phyloP scores from a whole-genome alignment of 1,140 invertebrate genomes.

The Colletes gigas region DNA sequence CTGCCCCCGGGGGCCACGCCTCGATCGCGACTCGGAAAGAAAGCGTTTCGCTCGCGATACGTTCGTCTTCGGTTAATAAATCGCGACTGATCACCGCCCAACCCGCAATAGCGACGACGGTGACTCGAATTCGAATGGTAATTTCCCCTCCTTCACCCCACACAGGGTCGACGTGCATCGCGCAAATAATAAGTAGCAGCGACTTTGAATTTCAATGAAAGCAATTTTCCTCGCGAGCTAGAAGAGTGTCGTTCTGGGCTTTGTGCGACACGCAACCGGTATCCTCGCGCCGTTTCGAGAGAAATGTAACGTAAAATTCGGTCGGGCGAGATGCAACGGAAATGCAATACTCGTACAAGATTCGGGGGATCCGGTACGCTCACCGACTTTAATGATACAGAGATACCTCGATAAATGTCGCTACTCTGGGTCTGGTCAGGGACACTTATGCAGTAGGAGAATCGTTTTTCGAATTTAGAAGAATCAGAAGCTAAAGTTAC shows the following conservation, averaged over 20 bases:
- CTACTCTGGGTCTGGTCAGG: no score
- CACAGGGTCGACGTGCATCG: neutral
- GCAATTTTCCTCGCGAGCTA: conserved; percentile 30
- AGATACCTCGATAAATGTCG: no score
- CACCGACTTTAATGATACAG: no score
- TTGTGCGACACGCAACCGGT: conserved; percentile 6
- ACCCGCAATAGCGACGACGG: neutral
- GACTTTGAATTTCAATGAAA: conserved; percentile 47
- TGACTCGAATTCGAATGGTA: conserved; percentile 26
- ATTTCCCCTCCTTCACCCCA: neutral
- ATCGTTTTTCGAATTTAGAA: no score
- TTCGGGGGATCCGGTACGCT: no score
- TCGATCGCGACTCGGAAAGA: conserved; percentile 20
- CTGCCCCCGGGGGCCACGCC: conserved; percentile 21
- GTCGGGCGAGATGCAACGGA: neutral
- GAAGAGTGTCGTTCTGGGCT: neutral
- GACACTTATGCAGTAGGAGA: no score
- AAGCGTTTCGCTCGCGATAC: neutral
- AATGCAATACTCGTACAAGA: no score
- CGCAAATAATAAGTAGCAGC: conserved; percentile 26
- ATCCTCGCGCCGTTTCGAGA: neutral
- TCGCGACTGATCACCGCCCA: conserved; percentile 38
- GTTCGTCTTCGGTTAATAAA: conserved; percentile 26
- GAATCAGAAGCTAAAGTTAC: no score
- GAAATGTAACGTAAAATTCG: conserved; percentile 37